Conservation (phyloP, 2,797 vertebrate species). For the Vespertilio murinus region DNA sequence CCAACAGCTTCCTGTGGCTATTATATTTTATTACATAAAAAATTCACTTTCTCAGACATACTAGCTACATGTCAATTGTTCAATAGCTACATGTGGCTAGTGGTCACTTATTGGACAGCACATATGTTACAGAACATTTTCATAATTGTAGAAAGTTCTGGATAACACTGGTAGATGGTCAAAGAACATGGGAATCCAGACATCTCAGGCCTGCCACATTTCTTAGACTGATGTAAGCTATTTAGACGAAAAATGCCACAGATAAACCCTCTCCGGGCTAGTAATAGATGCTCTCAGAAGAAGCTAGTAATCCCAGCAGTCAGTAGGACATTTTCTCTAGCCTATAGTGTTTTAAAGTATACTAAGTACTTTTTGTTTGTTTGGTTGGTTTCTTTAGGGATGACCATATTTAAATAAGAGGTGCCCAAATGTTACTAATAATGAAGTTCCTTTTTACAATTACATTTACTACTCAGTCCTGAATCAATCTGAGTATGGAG, state of each 20-base stretch:
- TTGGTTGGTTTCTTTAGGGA: conserved; percentile 23
- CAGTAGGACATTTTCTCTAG: conserved; percentile 18
- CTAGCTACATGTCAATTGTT: background rate
- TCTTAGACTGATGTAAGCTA: conserved; percentile 7
- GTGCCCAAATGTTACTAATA: conserved; percentile 17
- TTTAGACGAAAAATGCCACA: conserved; percentile 34
- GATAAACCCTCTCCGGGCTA: background rate
- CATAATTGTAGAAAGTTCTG: background rate
- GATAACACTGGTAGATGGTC: background rate
- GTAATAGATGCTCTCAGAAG: background rate
- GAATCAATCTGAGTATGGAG: conserved; percentile 14
- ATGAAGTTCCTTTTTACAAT: conserved; percentile 29
- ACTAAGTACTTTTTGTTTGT: background rate
- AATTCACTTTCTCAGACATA: background rate
- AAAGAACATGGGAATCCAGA: background rate
- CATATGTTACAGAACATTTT: background rate
- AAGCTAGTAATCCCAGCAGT: background rate
- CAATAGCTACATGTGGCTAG: background rate
- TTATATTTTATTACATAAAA: background rate
- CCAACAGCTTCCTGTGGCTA: background rate
- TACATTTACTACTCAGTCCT: background rate
- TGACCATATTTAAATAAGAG: conserved; percentile 47
- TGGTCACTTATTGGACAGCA: background rate
- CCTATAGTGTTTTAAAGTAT: conserved; percentile 21
- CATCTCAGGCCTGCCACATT: conserved; percentile 20